A percentile compares a stretch with the other conserved stretches of the same genome.
These are phyloP conservation scores for Notocelia uddmanniana DNA, from an alignment of 2,888 invertebrate genomes.

Conservation along the genomic window DNA sequence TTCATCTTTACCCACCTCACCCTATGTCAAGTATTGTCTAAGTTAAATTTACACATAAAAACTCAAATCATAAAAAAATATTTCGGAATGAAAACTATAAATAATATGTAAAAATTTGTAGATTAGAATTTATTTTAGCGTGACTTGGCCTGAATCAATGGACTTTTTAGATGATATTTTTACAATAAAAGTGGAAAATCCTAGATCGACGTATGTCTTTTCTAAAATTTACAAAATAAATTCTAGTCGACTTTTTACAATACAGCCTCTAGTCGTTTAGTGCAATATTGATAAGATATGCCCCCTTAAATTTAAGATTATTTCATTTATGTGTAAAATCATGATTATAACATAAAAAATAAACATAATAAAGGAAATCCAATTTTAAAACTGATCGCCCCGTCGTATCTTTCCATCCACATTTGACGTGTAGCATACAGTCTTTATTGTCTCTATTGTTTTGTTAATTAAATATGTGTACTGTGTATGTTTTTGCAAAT, in stretches of 20 bases:
- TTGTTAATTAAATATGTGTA: too few species aligned
- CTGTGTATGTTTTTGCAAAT: too few species aligned
- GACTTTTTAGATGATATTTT: constrained; percentile 44
- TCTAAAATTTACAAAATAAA: constrained; percentile 46
- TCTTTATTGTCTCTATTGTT: too few species aligned
- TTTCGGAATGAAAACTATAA: constrained; percentile 17
- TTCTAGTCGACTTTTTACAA: constrained; percentile 43
- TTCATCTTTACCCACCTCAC: too few species aligned
- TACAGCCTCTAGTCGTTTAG: constrained; percentile 39
- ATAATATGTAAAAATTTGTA: constrained; percentile 17
- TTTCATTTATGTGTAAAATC: constrained; percentile 4
- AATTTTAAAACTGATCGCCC: too few species aligned
- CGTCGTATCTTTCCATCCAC: too few species aligned
- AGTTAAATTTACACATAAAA: not conserved
- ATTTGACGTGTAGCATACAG: too few species aligned
- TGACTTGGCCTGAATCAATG: constrained; percentile 30
- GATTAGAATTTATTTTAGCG: constrained; percentile 34
- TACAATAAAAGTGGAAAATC: constrained; percentile 36
- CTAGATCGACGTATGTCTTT: constrained; percentile 33
- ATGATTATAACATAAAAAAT: too few species aligned
- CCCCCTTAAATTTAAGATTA: constrained; percentile 4
- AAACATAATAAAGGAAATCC: too few species aligned
- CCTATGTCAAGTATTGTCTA: not conserved
- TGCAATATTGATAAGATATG: constrained; percentile 31
- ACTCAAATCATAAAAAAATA: not conserved